phyloP scores from a whole-genome alignment of 1,140 invertebrate genomes.

The Cepaea nemoralis region DNA sequence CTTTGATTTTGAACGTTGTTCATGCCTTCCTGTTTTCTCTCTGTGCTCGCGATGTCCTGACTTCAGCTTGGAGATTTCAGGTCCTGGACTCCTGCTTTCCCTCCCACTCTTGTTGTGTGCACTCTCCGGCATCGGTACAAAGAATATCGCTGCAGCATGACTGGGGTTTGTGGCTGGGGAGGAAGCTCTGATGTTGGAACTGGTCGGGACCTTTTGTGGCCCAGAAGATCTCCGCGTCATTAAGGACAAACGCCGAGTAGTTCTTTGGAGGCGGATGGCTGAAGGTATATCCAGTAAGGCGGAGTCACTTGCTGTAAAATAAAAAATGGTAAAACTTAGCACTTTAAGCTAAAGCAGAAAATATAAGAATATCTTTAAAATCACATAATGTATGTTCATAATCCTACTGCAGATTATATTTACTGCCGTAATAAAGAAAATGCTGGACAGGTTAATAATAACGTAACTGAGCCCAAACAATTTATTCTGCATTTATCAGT shows the following conservation, averaged over 20 bases:
- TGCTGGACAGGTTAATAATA: too few species aligned
- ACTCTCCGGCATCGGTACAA: neutral
- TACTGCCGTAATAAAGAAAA: too few species aligned
- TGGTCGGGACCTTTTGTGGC: constrained; percentile 9
- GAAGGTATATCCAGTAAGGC: constrained; percentile 19
- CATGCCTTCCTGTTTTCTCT: neutral
- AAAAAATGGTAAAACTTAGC: too few species aligned
- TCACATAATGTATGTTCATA: too few species aligned
- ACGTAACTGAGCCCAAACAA: too few species aligned
- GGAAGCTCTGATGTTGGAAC: neutral
- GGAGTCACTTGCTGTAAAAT: constrained; percentile 27
- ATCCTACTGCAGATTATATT: too few species aligned
- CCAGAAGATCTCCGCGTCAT: constrained; percentile 39
- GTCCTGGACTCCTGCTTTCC: constrained; percentile 1
- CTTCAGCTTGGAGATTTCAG: neutral
- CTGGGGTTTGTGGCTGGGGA: neutral
- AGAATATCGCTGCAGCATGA: neutral
- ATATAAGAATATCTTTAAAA: too few species aligned
- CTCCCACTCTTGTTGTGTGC: neutral
- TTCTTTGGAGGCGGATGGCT: constrained; percentile 10
- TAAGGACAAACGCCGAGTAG: constrained; percentile 38
- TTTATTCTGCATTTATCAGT: too few species aligned
- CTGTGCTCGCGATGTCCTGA: too few species aligned
- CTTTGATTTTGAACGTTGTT: constrained; percentile 22
- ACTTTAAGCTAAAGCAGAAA: too few species aligned